Conservation (phyloP, 2,888 invertebrate genomes). For the Rhaphigaster nebulosa region DNA sequence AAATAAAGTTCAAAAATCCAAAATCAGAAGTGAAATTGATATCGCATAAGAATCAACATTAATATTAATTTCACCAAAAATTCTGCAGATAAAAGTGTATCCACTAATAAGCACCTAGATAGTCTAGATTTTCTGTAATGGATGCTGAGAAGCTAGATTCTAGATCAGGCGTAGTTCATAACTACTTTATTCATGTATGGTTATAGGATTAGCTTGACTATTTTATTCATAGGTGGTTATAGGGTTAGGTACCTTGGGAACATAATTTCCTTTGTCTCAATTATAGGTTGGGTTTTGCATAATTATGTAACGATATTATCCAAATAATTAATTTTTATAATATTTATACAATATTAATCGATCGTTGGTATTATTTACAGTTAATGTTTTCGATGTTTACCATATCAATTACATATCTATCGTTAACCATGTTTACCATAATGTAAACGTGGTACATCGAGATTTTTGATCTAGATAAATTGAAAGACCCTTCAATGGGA, state of each 20-base stretch:
- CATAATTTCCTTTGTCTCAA: background rate
- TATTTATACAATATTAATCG: background rate
- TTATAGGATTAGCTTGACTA: background rate
- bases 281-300: background rate
- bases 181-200: background rate
- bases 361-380: background rate
- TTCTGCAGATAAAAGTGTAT: no score
- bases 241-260: background rate
- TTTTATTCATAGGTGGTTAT: background rate
- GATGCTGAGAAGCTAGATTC: background rate
- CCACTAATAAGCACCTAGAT: background rate
- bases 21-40: no score
- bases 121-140: background rate
- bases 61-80: no score
- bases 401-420: no score
- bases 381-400: no score
- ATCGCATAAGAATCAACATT: no score
- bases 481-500: no score
- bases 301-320: background rate
- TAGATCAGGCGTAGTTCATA: background rate
- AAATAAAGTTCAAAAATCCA: no score
- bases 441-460: no score
- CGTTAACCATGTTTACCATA: no score
- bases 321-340: background rate
- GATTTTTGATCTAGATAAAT: no score